Conservation (phyloP, 2,888 invertebrate species). For the Tetragnatha montana region DNA sequence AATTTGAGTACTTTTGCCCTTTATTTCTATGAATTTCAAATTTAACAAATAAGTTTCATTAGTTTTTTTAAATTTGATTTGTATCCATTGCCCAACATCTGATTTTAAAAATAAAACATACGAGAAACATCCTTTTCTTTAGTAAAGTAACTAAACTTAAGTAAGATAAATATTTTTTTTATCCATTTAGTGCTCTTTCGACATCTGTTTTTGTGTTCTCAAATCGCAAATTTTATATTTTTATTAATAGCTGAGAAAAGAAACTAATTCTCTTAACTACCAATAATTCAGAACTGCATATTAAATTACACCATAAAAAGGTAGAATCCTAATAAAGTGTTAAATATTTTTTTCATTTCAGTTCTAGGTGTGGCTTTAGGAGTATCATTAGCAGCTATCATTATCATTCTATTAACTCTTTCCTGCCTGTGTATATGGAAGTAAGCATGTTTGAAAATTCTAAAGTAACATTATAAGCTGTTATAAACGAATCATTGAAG, state of each 20-base stretch:
- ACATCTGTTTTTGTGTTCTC: background rate
- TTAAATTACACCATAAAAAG: background rate
- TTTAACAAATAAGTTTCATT: no score
- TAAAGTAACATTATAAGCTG: no score
- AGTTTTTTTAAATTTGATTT: no score
- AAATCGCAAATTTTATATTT: background rate
- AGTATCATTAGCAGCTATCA: slow-evolving; percentile 89
- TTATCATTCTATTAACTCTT: slow-evolving; percentile 90
- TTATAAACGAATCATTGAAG: no score
- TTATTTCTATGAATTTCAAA: no score
- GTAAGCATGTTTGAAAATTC: slow-evolving; percentile 77
- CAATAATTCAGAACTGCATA: background rate
- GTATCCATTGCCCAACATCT: no score
- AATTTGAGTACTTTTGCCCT: no score
- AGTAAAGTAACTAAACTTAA: no score
- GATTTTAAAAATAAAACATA: no score
- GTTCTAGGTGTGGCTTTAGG: slow-evolving; percentile 93
- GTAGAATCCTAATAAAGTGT: background rate
- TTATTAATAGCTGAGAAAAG: background rate
- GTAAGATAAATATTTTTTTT: no score
- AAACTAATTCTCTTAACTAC: background rate
- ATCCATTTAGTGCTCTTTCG: background rate
- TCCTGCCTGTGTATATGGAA: slow-evolving; percentile 94
- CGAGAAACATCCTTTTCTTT: no score
- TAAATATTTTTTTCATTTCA: slow-evolving; percentile 43